Evolutionary conservation across 1,140 invertebrate genomes (phyloP).

Genomic region (Papilio glaucus): DNA sequence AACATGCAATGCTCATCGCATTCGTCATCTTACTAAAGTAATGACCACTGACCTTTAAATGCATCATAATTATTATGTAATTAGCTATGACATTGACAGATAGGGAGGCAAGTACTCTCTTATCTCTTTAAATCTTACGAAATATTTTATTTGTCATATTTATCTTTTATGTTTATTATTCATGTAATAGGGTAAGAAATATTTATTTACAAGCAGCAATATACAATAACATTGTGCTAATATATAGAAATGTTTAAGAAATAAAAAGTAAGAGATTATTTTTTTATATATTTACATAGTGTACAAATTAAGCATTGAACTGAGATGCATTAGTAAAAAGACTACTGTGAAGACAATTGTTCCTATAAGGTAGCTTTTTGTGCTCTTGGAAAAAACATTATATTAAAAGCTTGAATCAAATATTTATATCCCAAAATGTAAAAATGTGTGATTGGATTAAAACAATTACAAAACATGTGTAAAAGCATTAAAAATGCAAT

Average conservation of each 20-base stretch:
- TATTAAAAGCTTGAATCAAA: constrained; percentile 3
- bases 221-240: not conserved
- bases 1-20: constrained; percentile 96
- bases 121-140: not conserved
- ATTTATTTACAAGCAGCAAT: constrained; percentile 13
- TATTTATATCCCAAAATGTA: constrained; percentile 25
- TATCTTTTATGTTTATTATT: constrained; percentile 6
- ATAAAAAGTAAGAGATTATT: not conserved
- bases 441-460: constrained; percentile 43
- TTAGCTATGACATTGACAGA: not conserved
- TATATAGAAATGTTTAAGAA: not conserved
- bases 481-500: constrained; percentile 55
- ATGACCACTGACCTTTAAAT: constrained; percentile 91
- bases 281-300: constrained; percentile 6
- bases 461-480: constrained; percentile 41
- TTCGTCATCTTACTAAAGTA: constrained; percentile 91
- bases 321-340: not conserved
- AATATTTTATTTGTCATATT: not conserved
- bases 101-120: not conserved
- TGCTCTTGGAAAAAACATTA: not conserved
- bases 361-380: constrained; percentile 11
- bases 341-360: constrained; percentile 9
- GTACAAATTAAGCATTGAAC: constrained; percentile 4
- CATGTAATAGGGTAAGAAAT: not conserved
- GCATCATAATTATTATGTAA: constrained; percentile 12